Evolutionary conservation across 2,113 vertebrate species (phyloP), one percentile per base, ranked within the genome.

Genomic region (Orcinus orca): DNA sequence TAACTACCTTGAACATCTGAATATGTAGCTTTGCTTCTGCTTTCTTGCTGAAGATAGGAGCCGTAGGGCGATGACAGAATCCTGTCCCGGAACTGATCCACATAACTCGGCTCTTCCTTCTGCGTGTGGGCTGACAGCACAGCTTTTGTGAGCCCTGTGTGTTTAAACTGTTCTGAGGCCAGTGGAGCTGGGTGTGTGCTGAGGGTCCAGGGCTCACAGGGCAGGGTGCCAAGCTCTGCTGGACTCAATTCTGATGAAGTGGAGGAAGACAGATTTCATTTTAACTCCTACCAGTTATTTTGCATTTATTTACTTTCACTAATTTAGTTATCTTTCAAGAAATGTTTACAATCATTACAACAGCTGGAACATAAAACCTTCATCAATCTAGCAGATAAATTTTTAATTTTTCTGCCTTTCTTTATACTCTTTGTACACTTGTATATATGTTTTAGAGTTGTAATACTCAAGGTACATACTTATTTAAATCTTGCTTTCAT

Each of bases 31-130:
- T 98, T 98, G 90, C 98, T 99, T 97, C 98, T 94, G 98, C 98
- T 98, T 93, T 99, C 99, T 29, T 98, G 98, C 15, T 99, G 99
- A 88, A 99, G 98, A 85, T 98, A 99, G 80, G 98, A 98, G 97
- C 99, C 99, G 95, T 99, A 99, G 0, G 99, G 99, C 58, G 99
- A 99, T 18, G 99, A 99, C 93, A 99, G 98, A 95, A 99, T 98
- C 90, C 98, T 99, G 93, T 99, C 98, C 21, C 89, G 98, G 97
- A 99, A 99, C 18, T 98, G 98, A 95, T 99, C 99, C n/a, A 99
- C 99, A 0, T 99, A 99, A 85, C 99, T 98, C 97, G 99, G 99
- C 90, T 99, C 99, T 86, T 99, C 99, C 90, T 99, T 99, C 96
- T 99, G 99, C 0, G 99, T 99, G 97, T 99, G 99, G 33, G 99